phyloP scores from a whole-genome alignment of 2,797 vertebrate genomes.

The Naso thynnoides region DNA sequence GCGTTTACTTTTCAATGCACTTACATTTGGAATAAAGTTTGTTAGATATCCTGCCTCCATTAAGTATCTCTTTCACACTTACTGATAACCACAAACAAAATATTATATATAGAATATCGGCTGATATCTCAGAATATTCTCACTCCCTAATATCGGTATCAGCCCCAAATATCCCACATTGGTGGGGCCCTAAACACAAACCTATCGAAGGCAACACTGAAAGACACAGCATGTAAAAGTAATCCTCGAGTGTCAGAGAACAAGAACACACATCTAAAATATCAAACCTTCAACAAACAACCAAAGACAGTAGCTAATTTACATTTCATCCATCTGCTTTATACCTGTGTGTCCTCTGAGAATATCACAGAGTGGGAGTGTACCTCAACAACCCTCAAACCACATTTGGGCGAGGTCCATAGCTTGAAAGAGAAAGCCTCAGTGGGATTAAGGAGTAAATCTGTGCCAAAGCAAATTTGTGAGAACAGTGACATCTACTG shows the following conservation, averaged over 20 bases:
- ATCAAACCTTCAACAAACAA: not conserved
- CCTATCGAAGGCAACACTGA: not conserved
- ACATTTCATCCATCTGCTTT: not conserved
- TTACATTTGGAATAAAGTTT: too few relatives aligned
- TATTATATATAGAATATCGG: too few relatives aligned
- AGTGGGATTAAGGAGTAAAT: not conserved
- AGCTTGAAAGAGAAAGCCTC: not conserved
- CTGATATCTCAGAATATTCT: too few relatives aligned
- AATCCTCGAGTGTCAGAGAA: not conserved
- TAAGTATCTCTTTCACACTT: too few relatives aligned
- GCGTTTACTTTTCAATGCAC: too few relatives aligned
- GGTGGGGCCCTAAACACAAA: too few relatives aligned
- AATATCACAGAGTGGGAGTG: too few relatives aligned
- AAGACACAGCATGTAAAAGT: not conserved
- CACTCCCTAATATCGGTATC: too few relatives aligned
- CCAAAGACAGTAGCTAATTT: not conserved
- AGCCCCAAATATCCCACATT: too few relatives aligned
- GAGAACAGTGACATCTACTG: slow-evolving; percentile 14
- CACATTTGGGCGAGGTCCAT: not conserved
- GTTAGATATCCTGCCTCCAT: too few relatives aligned
- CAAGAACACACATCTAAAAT: not conserved
- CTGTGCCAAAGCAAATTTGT: not conserved
- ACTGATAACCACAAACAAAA: too few relatives aligned
- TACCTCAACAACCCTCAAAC: not conserved
- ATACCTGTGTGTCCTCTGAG: not conserved